These are phyloP conservation scores for Sesia apiformis DNA, from an alignment of 2,888 invertebrate genomes.

Conservation along the genomic window DNA sequence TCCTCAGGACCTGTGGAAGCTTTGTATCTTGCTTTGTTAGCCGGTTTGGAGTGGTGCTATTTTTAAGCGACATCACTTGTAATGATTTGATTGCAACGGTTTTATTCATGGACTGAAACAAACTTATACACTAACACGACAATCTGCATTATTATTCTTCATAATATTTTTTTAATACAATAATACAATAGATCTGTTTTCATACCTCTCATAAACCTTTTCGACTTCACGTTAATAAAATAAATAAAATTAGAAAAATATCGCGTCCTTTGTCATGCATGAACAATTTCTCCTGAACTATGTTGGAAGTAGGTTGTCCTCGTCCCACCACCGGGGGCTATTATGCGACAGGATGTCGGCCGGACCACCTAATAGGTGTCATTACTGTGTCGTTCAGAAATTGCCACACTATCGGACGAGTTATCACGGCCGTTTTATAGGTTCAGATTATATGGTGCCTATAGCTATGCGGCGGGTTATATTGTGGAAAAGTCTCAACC, in stretches of 20 bases:
- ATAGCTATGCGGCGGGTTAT: slow-evolving; percentile 11
- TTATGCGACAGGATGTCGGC: slow-evolving; percentile 62
- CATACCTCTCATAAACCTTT: no score
- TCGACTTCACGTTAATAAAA: background rate
- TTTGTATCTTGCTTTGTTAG: no score
- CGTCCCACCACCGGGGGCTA: slow-evolving; percentile 18
- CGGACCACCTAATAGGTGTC: slow-evolving; percentile 64
- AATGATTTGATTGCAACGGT: no score
- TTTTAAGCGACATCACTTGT: no score
- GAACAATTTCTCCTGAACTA: background rate
- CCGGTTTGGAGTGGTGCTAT: no score
- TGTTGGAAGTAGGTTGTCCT: slow-evolving; percentile 50
- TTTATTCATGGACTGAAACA: no score
- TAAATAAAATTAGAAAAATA: background rate
- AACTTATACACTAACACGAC: no score
- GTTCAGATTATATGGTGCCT: slow-evolving; percentile 62
- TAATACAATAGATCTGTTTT: no score
- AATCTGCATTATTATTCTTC: no score
- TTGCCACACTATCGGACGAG: slow-evolving; percentile 69
- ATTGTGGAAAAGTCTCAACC: background rate
- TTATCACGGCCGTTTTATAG: slow-evolving; percentile 65
- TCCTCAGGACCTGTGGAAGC: no score
- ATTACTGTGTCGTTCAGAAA: slow-evolving; percentile 70
- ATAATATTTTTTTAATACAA: no score
- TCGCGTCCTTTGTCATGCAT: background rate